Base-by-base conservation (phyloP, 1,140 invertebrate species). In the Cotesia glomerata region DNA sequence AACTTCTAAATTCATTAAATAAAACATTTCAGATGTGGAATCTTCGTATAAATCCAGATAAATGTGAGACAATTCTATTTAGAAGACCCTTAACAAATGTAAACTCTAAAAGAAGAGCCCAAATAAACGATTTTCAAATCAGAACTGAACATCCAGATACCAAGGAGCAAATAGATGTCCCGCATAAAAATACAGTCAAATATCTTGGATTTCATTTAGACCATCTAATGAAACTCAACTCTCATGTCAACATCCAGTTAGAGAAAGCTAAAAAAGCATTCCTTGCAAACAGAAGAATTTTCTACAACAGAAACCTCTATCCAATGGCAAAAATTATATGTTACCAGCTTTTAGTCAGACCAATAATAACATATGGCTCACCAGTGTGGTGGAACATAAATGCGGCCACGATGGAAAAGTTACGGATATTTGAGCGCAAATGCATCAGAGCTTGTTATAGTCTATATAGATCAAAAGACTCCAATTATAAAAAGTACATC, bases 51-150 rank as follows among this genome's bases (percentile, higher is more conserved):
- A 77, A 73, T 45, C 61, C 69, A 0, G 16, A 11, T 0, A 77
- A 77, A 34, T 71, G 68, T 61, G 67, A 78, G 70, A 66, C 71
- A 0, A 76, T 78, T 3, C 36, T 75, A 0, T 74, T 77, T 16
- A 68, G 74, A 68, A 45, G n/a, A 65, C 54, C 61, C 32, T 9
- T 26, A 49, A 59, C 16, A 34, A 62, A 56, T 58, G 13, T 54
- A 1, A 51, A 67, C 7, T 45, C 58, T 3, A 26, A n/a, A 35
- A 36, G 9, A 54, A 14, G 2, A 32, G n/a, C 18, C 51, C 16
- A 35, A 16, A 51, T 56, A 8, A 67, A 63, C 16, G 56, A 67
- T 11, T 73, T 73, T 16, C 0, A 14, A 11, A 73, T 69, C 8
- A 34, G 16, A 0, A 16, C 73, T 2, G 39, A 18, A 14, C 5